Conservation (phyloP, 2,888 invertebrate species). For the Athalia rosae region DNA sequence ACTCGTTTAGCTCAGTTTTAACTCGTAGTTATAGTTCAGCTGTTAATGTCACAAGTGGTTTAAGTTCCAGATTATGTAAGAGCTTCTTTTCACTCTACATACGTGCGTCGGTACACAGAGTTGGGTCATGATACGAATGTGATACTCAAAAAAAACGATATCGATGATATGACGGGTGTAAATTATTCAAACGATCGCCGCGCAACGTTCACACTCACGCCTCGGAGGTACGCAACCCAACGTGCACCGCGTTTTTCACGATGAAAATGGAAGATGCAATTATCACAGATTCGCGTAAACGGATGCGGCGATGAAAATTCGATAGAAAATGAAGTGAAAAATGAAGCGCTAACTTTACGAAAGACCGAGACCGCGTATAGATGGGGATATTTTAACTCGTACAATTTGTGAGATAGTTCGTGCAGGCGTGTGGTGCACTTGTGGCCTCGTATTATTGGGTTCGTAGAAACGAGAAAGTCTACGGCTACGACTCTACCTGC, state of each 20-base stretch:
- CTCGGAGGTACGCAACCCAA: constrained; percentile 10
- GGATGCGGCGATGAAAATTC: not conserved
- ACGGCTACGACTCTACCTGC: not conserved
- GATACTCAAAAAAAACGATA: no score
- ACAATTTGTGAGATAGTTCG: constrained; percentile 1
- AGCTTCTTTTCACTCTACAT: not conserved
- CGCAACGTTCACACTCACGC: not conserved
- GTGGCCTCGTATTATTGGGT: constrained; percentile 20
- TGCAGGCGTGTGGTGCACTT: not conserved
- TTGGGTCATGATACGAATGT: not conserved
- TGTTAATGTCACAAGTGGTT: constrained; percentile 16
- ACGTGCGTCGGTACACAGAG: not conserved
- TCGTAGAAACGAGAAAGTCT: constrained; percentile 25
- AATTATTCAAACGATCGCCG: no score
- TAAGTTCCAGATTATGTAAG: constrained; percentile 27
- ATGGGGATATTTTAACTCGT: not conserved
- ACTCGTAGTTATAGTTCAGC: constrained; percentile 4
- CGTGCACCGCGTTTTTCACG: not conserved
- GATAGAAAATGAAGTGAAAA: no score
- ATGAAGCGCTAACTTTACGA: no score
- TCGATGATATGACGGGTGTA: no score
- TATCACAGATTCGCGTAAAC: no score
- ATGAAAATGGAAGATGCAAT: not conserved
- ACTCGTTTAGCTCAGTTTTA: constrained; percentile 24
- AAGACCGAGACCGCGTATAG: no score